Conservation (phyloP, 1,140 invertebrate genomes). For the Druon quercuslanigerum region DNA sequence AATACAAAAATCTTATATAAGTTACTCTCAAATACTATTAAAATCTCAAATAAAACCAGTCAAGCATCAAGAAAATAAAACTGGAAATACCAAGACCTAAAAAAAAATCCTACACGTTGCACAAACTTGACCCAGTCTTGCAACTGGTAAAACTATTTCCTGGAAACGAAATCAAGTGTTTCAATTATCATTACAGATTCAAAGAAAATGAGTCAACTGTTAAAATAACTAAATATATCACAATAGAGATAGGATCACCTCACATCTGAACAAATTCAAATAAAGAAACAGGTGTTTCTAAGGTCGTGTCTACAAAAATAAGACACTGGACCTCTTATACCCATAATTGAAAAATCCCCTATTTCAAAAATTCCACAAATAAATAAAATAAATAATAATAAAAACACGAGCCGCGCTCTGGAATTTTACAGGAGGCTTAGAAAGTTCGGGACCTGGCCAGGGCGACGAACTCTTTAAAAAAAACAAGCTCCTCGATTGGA, state of each 20-base stretch:
- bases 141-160: constrained; percentile 10
- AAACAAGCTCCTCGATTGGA: constrained; percentile 15
- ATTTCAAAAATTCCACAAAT: too few species aligned
- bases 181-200: background rate
- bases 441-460: constrained; percentile 38
- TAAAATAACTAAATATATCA: background rate
- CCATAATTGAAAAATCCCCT: background rate
- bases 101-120: constrained; percentile 17
- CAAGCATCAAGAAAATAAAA: too few species aligned
- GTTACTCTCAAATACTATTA: too few species aligned
- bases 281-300: constrained; percentile 23
- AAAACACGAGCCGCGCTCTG: background rate
- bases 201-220: background rate
- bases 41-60: too few species aligned
- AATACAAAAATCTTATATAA: too few species aligned
- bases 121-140: constrained; percentile 26
- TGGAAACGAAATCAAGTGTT: background rate
- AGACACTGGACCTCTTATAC: background rate
- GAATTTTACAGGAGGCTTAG: constrained; percentile 30
- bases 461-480: constrained; percentile 33
- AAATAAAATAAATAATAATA: background rate
- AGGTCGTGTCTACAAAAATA: background rate
- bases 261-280: background rate
- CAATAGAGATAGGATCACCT: too few species aligned
- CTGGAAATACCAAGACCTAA: background rate